phyloP scores from a whole-genome alignment of 1,140 invertebrate species.

The Saccostrea echinata region DNA sequence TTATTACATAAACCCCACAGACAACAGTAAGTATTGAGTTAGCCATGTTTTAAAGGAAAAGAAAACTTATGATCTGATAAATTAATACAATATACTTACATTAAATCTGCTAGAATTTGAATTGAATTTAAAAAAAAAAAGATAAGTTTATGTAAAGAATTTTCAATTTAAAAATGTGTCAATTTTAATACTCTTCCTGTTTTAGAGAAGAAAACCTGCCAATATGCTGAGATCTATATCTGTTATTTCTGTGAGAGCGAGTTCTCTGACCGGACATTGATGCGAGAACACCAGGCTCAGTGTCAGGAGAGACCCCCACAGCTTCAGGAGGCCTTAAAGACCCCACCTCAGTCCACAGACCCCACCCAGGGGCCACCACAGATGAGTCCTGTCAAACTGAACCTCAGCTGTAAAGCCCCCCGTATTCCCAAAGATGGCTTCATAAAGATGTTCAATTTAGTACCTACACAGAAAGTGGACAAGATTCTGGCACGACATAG shows the following conservation, averaged over 20 bases:
- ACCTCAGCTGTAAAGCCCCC: slow-evolving; percentile 22
- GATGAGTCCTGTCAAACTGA: slow-evolving; percentile 55
- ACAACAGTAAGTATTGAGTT: not conserved
- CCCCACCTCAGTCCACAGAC: slow-evolving; percentile 41
- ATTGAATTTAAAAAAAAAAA: too few species aligned
- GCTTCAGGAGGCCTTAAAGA: slow-evolving; percentile 45
- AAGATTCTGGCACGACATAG: slow-evolving; percentile 60
- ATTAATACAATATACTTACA: too few species aligned
- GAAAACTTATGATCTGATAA: too few species aligned
- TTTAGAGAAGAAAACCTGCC: not conserved
- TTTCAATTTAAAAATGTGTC: too few species aligned
- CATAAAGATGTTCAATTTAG: slow-evolving; percentile 62
- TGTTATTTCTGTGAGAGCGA: slow-evolving; percentile 76
- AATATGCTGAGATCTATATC: slow-evolving; percentile 70
- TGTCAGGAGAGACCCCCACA: slow-evolving; percentile 66
- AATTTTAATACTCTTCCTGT: not conserved
- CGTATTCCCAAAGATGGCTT: slow-evolving; percentile 57
- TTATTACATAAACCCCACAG: not conserved
- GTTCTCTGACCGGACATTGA: slow-evolving; percentile 66
- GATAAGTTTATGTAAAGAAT: too few species aligned
- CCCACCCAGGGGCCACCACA: slow-evolving; percentile 50
- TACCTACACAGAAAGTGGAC: slow-evolving; percentile 68
- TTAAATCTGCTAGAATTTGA: too few species aligned
- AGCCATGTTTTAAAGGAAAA: too few species aligned
- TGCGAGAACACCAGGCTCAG: slow-evolving; percentile 68